Percentiles rank a stretch among this genome's conserved stretches.
These are phyloP conservation scores for Nycticryphes semicollaris DNA, from an alignment of 2,113 vertebrate species.

Conservation along the genomic window DNA sequence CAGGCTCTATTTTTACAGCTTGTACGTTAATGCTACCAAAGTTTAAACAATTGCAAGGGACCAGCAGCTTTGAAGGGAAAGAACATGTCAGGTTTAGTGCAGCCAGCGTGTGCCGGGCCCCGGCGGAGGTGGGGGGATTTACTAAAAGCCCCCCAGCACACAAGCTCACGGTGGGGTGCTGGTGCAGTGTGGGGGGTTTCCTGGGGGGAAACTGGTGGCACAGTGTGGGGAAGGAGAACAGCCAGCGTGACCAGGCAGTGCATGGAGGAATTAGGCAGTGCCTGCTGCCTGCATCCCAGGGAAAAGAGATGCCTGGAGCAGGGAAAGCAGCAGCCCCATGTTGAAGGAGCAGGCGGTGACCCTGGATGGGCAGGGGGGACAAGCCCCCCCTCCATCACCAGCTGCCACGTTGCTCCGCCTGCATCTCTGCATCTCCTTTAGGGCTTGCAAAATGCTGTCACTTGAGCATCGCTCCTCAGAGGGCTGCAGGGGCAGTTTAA, in stretches of 20 bases:
- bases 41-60: conserved; percentile 1
- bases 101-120: not conserved
- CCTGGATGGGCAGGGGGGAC: not conserved
- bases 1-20: conserved; percentile 57
- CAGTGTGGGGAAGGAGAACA: not conserved
- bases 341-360: not conserved
- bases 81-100: not conserved
- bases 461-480: not conserved
- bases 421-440: not conserved
- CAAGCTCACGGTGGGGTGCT: rapidly evolving
- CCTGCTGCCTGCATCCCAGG: not conserved
- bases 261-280: rapidly evolving
- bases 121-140: rapidly evolving
- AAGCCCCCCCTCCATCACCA: not conserved
- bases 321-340: no score
- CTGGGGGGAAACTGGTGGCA: not conserved
- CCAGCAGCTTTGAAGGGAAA: not conserved
- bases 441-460: not conserved
- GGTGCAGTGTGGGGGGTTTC: rapidly evolving
- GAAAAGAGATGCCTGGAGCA: not conserved
- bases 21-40: conserved; percentile 45
- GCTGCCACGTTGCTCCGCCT: not conserved
- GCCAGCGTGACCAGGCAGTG: rapidly evolving
- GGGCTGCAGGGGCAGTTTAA: conserved; percentile 14
- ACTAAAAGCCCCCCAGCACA: rapidly evolving